Evolutionary conservation across 1,140 invertebrate species (phyloP).

Genomic region (Melitaea cinxia): DNA sequence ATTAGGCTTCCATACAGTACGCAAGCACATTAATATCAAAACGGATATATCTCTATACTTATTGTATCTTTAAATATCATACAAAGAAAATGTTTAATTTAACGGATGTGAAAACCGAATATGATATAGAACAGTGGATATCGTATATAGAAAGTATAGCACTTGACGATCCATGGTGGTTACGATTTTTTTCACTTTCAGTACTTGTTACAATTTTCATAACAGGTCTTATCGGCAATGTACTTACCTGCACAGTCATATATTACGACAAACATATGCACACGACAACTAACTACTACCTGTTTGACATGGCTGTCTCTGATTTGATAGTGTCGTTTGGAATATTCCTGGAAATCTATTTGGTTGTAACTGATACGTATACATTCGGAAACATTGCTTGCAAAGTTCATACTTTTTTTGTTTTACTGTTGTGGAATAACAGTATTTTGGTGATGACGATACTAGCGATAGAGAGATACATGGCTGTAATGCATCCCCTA

Average conservation of each 20-base stretch:
- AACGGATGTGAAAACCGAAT: slow-evolving; percentile 31
- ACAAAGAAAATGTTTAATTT: slow-evolving; percentile 17
- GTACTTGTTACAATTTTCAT: slow-evolving; percentile 85
- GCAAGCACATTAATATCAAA: too few species aligned
- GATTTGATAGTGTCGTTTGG: slow-evolving; percentile 83
- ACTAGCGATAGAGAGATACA: slow-evolving; percentile 65
- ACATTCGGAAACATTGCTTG: slow-evolving; percentile 47
- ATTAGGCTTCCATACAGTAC: slow-evolving; percentile 1
- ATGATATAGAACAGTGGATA: slow-evolving; percentile 44
- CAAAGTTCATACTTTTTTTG: slow-evolving; percentile 57
- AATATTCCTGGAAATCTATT: slow-evolving; percentile 49
- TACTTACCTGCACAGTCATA: slow-evolving; percentile 92
- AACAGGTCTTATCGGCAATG: slow-evolving; percentile 90
- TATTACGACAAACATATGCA: slow-evolving; percentile 90
- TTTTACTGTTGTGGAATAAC: slow-evolving; percentile 61
- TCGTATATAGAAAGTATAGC: slow-evolving; percentile 39
- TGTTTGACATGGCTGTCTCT: slow-evolving; percentile 93
- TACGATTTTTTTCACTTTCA: slow-evolving; percentile 35
- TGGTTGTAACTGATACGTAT: slow-evolving; percentile 41
- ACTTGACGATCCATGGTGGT: slow-evolving; percentile 34
- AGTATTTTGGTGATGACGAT: slow-evolving; percentile 65
- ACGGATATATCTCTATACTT: neutral
- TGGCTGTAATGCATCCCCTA: slow-evolving; percentile 64
- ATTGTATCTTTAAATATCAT: neutral
- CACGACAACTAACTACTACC: slow-evolving; percentile 91